Conservation (phyloP, 2,888 invertebrate genomes). For the Hirtodrosophila histrioides region DNA sequence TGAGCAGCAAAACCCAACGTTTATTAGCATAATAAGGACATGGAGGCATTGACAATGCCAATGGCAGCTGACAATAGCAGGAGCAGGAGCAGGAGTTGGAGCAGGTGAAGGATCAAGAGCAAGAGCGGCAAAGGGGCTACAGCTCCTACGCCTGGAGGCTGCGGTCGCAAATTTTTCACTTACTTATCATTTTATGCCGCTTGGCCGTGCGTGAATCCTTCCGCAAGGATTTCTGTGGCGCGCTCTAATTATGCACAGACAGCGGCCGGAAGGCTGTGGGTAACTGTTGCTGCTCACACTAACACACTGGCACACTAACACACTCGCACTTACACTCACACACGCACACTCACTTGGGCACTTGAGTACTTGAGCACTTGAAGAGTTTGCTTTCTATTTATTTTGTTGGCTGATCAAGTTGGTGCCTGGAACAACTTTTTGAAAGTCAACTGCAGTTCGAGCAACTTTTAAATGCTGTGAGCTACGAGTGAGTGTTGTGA, state of each 20-base stretch:
- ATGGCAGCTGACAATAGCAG: constrained; percentile 2
- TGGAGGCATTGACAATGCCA: constrained; percentile 26
- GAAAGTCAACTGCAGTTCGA: neutral
- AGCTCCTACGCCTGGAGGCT: neutral
- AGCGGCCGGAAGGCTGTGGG: constrained; percentile 13
- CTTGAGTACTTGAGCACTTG: too few relatives aligned
- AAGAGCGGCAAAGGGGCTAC: neutral
- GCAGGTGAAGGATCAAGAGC: too few relatives aligned
- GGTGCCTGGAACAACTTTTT: neutral
- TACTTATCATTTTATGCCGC: constrained; percentile 80
- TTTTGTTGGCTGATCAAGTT: constrained; percentile 10
- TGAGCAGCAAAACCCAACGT: constrained; percentile 46
- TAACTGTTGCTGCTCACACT: constrained; percentile 39
- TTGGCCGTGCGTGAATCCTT: constrained; percentile 72
- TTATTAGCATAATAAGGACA: constrained; percentile 66
- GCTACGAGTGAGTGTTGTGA: neutral
- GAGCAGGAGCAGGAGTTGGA: neutral
- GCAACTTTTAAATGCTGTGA: neutral
- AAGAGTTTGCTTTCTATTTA: neutral
- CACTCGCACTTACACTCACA: neutral
- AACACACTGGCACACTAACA: neutral
- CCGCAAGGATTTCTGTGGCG: constrained; percentile 58
- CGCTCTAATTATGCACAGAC: constrained; percentile 47
- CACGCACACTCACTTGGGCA: constrained; percentile 1
- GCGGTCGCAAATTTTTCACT: constrained; percentile 43